Evolutionary conservation across 2,888 invertebrate genomes (phyloP), one percentile per base, ranked within the genome.

Genomic region (Torymus tubicola): DNA sequence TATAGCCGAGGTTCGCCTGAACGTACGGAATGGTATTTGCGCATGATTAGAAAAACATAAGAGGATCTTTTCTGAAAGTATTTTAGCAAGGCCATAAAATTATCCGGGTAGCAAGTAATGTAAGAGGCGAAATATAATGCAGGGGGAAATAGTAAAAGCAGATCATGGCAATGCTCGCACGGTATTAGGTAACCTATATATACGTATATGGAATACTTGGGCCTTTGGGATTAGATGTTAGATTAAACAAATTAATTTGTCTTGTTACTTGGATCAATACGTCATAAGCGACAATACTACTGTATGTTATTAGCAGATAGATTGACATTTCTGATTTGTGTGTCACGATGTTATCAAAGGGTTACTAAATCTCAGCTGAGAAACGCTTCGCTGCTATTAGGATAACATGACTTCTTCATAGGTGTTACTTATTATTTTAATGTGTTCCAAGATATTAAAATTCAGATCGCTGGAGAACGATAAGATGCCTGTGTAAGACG

Each of bases 21-120:
- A 61, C 55, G 55, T 55, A 42, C 55, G 42, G 63, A 68, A 74
- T 42, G 63, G 58, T 69, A 74, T 80, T 75, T 80, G 74, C 80
- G 74, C 53, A 65, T 68, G 84, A 86, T 85, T 84, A 84, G 84
- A 85, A 84, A 81, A 84, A 73, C 83, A 85, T 83, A 64, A 84
- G 82, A 83, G 78, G 64, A 81, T 76, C 67, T 73, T 71, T 81
- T 85, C 84, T 84, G 79, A 83, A 86, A 87, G 85, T 84, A 84
- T 85, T 87, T 84, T 72, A 82, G 74, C 78, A 85, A 85, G 85
- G 84, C 85, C 83, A 85, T 84, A 87, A 86, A 87, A 76, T 69
- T 86, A 87, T 81, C 85, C 86, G 85, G 86, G 52, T 42, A 85
- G 58, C 83, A 87, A 83, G 78, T 42, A 31, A 24, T 42, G 53